Evolutionary conservation across 2,888 invertebrate genomes (phyloP), one percentile per base, ranked within the genome.

Genomic region (Drosophila anceps): DNA sequence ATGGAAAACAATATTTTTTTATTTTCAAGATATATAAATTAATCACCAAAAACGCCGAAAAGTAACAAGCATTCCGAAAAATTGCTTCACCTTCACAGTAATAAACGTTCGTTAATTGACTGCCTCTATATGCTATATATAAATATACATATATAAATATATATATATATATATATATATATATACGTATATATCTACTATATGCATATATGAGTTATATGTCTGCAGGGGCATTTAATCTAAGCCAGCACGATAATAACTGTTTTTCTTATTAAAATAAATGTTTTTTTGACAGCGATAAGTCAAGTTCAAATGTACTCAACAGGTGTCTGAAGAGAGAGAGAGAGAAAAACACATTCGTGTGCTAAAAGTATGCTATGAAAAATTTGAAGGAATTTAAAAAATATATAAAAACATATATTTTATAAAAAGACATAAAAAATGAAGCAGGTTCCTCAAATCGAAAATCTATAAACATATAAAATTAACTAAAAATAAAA

Each of bases 341-440:
- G 24, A 48, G 4, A 2, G 20, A 53, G 15, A 48, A 31, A 1
- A 7, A 54, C 41, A n/a, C 12, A 29, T 0, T 4, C 0, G 10
- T 48, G 15, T 35, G 37, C 59, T 37, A 59, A 59, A 59, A 59
- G 59, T 59, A 59, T 59, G 59, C 59, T 15, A 48, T 37, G 35
- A 15, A 59, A 59, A 29, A 5, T 43, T 43, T 5, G 0, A 9
- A 24, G 20, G 29, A 39, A 12, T 7, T 54, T 0, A 18, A 3
- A 18, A 29, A 20, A 9, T n/a, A 29, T 39, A 18, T 12, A n/a
- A 12, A 20, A 41, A 41, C 6, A 41, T 10, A 35, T 35, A 35
- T 35, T n/a, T n/a, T n/a, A n/a, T n/a, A n/a, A n/a, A 6, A 5
- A n/a, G 31, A 27, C 8, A 10, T n/a, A 44, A 29, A 0, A 53